These are phyloP conservation scores for Notospermus geniculatus DNA, from an alignment of 1,140 invertebrate species.

Conservation along the genomic window DNA sequence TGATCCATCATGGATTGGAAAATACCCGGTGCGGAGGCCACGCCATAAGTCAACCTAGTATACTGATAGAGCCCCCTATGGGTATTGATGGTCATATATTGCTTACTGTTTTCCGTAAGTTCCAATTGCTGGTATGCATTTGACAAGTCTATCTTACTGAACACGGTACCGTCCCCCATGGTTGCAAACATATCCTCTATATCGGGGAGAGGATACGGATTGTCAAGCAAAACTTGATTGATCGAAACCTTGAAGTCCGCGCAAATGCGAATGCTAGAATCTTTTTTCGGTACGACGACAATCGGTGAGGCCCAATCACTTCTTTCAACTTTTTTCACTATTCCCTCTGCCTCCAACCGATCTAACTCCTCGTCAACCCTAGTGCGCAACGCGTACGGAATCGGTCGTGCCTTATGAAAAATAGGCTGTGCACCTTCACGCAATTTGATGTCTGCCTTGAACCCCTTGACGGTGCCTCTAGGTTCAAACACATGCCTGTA, in stretches of 20 bases:
- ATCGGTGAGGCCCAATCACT: constrained; percentile 40
- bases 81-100: too few relatives aligned
- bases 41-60: too few relatives aligned
- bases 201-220: too few relatives aligned
- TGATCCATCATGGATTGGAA: constrained; percentile 58
- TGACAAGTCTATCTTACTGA: constrained; percentile 26
- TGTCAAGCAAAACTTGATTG: too few relatives aligned
- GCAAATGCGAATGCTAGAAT: constrained; percentile 30
- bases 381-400: constrained; percentile 46
- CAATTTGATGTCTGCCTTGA: constrained; percentile 21
- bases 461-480: too few relatives aligned
- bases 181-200: too few relatives aligned
- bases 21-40: constrained; percentile 55
- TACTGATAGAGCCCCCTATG: too few relatives aligned
- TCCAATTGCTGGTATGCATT: constrained; percentile 29
- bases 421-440: constrained; percentile 12
- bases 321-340: constrained; percentile 47
- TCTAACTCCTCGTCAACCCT: constrained; percentile 50
- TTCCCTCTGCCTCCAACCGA: constrained; percentile 42
- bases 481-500: too few relatives aligned
- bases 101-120: constrained; percentile 20
- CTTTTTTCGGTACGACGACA: constrained; percentile 24
- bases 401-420: too few relatives aligned
- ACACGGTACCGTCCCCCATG: constrained; percentile 21
- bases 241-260: constrained; percentile 44